These are phyloP conservation scores for Hyaena hyaena DNA, from an alignment of 2,113 vertebrate species.

Conservation along the genomic window DNA sequence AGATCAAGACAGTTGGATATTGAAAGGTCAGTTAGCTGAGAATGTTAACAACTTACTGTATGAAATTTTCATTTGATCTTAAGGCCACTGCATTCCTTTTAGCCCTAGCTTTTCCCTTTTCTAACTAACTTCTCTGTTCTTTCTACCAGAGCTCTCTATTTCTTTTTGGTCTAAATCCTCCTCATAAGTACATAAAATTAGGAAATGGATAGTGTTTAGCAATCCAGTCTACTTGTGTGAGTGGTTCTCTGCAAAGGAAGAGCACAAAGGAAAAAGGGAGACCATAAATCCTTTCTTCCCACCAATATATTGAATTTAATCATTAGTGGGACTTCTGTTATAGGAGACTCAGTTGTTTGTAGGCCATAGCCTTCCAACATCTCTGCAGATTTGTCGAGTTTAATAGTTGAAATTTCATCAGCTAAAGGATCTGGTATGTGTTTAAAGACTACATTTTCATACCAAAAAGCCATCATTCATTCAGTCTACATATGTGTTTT, in stretches of 20 bases:
- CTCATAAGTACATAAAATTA: neutral
- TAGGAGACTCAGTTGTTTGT: neutral
- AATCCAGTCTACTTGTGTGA: neutral
- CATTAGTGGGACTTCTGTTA: neutral
- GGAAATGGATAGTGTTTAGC: neutral
- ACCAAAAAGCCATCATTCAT: neutral
- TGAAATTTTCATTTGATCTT: neutral
- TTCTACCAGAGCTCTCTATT: neutral
- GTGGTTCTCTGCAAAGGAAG: neutral
- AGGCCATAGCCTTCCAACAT: neutral
- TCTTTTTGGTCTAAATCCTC: constrained; percentile 6
- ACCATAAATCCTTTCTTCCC: neutral
- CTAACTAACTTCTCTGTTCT: neutral
- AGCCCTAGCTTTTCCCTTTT: neutral
- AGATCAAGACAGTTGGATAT: neutral
- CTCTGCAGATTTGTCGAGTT: neutral
- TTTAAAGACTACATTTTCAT: neutral
- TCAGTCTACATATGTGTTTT: neutral
- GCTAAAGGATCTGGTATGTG: neutral
- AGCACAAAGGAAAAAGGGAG: neutral
- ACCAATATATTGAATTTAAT: neutral
- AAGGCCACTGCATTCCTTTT: neutral
- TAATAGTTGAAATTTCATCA: neutral
- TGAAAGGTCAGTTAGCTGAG: neutral
- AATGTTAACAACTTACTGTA: neutral